Evolutionary conservation across 2,797 vertebrate species (phyloP), one percentile per base, ranked within the genome.

Genomic region (Babyrousa celebensis): DNA sequence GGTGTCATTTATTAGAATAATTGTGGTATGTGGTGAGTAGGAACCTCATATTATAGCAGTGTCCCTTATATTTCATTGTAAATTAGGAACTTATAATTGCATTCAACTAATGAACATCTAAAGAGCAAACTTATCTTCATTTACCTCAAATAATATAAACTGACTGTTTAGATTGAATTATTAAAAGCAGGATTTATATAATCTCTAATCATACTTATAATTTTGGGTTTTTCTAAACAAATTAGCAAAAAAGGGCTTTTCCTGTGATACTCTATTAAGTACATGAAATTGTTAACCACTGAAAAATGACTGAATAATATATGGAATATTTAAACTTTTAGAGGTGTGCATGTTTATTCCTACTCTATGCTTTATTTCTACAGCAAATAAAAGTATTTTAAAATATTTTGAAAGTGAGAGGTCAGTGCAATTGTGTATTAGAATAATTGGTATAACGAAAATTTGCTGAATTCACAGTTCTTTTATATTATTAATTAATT

Each of bases 1-100:
- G 67, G 92, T 97, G 85, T 96, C 96, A 95, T 94, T 97, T 98
- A 98, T 96, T 97, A 95, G 79, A 91, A 96, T 89, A 97, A 94
- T 68, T 87, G 67, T 89, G 65, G 93, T 93, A 91, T 96, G 93
- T 93, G 92, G 82, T 93, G 94, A 97, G 78, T 63, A 95, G 83
- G 5, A 97, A 94, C 96, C 77, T 87, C 18, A 96, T 97, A 75
- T 93, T 92, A 72, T 10, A 75, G 20, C 14, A 58, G 1, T 62
- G n/a, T 70, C 80, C 67, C 79, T 82, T 88, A 70, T 48, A 63
- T 20, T 91, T 95, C 40, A 78, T 77, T 94, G 36, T 63, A 89
- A 92, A 89, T 91, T 54, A 74, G 71, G 23, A 86, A 65, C 94
- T 92, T 94, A 74, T 93, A 95, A 71, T 94, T 93, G 60, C 68